phyloP scores from a whole-genome alignment of 2,888 invertebrate genomes.

The Isotomurus palustris region DNA sequence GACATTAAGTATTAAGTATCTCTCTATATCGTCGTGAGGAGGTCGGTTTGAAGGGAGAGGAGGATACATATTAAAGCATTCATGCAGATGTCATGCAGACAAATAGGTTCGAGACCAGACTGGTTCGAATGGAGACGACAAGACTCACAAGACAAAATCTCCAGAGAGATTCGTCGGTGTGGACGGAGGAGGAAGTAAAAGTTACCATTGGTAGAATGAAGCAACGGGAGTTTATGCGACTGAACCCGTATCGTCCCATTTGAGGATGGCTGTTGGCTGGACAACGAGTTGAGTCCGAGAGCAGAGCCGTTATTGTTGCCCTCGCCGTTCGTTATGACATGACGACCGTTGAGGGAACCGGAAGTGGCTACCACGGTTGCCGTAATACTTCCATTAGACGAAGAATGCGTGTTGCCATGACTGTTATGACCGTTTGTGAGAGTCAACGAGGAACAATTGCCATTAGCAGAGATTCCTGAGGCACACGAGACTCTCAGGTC shows the following conservation, averaged over 20 bases:
- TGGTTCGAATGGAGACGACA: conserved; percentile 4
- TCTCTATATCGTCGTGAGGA: no score
- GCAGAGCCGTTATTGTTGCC: conserved; percentile 45
- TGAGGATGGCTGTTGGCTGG: conserved; percentile 40
- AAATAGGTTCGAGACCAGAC: not conserved
- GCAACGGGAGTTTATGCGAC: conserved; percentile 46
- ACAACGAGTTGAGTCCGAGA: conserved; percentile 40
- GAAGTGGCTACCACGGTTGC: conserved; percentile 7
- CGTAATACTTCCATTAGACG: conserved; percentile 33
- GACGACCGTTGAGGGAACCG: conserved; percentile 43
- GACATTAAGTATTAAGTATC: no score
- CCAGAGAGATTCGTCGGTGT: no score
- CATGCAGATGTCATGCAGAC: not conserved
- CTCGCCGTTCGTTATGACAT: conserved; percentile 36
- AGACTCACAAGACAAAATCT: conserved; percentile 21
- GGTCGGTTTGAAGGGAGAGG: not conserved
- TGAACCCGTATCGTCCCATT: conserved; percentile 46
- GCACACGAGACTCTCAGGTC: conserved; percentile 45
- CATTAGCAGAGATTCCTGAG: conserved; percentile 44
- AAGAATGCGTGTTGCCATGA: conserved; percentile 40
- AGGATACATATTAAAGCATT: not conserved
- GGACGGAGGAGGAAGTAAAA: not conserved
- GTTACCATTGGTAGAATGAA: conserved; percentile 44
- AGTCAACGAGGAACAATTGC: conserved; percentile 42
- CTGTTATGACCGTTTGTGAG: conserved; percentile 44